Conservation (phyloP, 2,113 vertebrate genomes). For the Muntiacus muntjak region DNA sequence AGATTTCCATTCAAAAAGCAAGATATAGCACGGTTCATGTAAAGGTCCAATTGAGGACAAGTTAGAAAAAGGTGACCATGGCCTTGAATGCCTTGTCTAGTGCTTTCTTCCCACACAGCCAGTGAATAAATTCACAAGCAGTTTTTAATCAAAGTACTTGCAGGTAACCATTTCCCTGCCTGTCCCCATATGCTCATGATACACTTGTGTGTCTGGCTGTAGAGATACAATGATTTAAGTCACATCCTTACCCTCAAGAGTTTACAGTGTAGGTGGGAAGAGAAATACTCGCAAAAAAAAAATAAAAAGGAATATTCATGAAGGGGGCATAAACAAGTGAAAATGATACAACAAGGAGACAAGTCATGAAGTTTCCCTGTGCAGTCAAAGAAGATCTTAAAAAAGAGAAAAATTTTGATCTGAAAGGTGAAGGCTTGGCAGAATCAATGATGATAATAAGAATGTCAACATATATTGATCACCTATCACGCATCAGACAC, state of each 20-base stretch:
- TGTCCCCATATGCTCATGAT: not conserved
- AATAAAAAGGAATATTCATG: not conserved
- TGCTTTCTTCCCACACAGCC: not conserved
- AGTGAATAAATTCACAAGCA: not conserved
- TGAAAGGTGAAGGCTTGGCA: not conserved
- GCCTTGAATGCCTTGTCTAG: too few relatives aligned
- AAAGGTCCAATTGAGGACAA: not conserved
- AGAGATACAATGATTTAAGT: not conserved
- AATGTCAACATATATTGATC: not conserved
- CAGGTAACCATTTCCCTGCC: not conserved
- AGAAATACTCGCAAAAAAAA: not conserved
- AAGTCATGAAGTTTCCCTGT: not conserved
- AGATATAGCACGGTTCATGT: not conserved
- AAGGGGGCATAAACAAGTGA: not conserved
- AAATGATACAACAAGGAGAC: not conserved
- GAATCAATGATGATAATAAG: too few relatives aligned
- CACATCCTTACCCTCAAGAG: too few relatives aligned
- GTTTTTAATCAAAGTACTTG: not conserved
- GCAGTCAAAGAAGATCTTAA: not conserved
- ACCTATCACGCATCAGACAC: fast-evolving
- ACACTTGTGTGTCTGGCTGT: not conserved
- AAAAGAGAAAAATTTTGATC: not conserved
- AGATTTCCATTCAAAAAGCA: not conserved
- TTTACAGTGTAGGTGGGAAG: not conserved
- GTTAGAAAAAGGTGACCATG: not conserved